Conservation (phyloP, 2,113 vertebrate species). For the Eolophus roseicapilla region DNA sequence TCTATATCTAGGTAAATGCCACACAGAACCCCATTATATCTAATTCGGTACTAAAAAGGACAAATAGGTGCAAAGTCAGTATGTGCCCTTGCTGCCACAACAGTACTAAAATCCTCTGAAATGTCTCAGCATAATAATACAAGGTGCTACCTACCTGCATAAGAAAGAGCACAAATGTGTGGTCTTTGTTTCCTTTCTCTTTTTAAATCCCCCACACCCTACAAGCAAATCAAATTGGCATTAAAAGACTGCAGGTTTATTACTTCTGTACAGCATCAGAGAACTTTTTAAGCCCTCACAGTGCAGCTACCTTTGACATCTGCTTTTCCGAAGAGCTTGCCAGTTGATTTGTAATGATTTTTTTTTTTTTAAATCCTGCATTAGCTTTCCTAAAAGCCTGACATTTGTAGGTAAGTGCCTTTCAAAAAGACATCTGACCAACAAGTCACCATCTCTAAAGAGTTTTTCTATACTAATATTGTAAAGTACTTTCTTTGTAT, state of each 20-base stretch:
- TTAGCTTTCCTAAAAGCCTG: neutral
- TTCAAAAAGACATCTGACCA: neutral
- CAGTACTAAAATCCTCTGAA: neutral
- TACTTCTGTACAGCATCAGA: neutral
- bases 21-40: neutral
- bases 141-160: no score
- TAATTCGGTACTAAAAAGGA: neutral
- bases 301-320: neutral
- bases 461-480: neutral
- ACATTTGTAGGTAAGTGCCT: fast-evolving
- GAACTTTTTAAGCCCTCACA: neutral
- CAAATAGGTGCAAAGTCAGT: neutral
- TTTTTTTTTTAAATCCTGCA: neutral
- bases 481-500: neutral
- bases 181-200: neutral
- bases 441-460: neutral
- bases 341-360: neutral
- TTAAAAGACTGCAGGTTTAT: neutral
- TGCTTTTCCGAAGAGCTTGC: neutral
- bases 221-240: neutral
- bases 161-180: neutral
- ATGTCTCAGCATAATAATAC: neutral
- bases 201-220: neutral
- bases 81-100: neutral
- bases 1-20: neutral